A percentile compares a stretch with the other conserved stretches of the same genome.
These are phyloP conservation scores for Pelvicachromis taeniatus DNA, from an alignment of 2,113 vertebrate species.

Conservation along the genomic window DNA sequence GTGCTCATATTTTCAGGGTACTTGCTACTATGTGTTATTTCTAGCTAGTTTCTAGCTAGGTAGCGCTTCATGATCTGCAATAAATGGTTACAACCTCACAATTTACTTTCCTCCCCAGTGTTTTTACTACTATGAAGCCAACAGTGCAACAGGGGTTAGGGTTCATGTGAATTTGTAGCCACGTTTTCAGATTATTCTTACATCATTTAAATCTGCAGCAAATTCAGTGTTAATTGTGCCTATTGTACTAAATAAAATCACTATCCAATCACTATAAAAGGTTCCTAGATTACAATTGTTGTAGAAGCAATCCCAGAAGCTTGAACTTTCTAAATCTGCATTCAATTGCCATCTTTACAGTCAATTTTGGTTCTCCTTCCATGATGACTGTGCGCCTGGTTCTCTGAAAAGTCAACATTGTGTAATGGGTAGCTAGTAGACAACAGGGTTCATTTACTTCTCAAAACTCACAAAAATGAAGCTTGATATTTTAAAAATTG, in stretches of 20 bases:
- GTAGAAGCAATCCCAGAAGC: neutral
- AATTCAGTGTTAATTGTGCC: neutral
- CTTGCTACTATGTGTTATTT: neutral
- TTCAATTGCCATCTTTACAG: neutral
- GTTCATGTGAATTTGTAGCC: neutral
- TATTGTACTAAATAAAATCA: too few relatives aligned
- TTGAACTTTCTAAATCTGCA: neutral
- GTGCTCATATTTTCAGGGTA: fast-evolving
- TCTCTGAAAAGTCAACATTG: neutral
- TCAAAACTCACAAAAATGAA: neutral
- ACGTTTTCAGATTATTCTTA: neutral
- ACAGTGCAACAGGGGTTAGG: neutral
- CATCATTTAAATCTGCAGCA: neutral
- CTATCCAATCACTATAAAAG: too few relatives aligned
- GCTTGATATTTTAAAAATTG: neutral
- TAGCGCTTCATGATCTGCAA: neutral
- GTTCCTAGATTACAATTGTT: neutral
- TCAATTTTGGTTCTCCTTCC: neutral
- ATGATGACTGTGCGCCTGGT: neutral
- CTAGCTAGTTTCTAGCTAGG: neutral
- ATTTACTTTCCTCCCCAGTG: neutral
- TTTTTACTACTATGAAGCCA: neutral
- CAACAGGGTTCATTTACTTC: neutral
- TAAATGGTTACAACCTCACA: neutral
- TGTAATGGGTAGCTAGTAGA: neutral